Evolutionary conservation across 2,113 vertebrate species (phyloP), one percentile per base, ranked within the genome.

Genomic region (Aspidoscelis tigris): DNA sequence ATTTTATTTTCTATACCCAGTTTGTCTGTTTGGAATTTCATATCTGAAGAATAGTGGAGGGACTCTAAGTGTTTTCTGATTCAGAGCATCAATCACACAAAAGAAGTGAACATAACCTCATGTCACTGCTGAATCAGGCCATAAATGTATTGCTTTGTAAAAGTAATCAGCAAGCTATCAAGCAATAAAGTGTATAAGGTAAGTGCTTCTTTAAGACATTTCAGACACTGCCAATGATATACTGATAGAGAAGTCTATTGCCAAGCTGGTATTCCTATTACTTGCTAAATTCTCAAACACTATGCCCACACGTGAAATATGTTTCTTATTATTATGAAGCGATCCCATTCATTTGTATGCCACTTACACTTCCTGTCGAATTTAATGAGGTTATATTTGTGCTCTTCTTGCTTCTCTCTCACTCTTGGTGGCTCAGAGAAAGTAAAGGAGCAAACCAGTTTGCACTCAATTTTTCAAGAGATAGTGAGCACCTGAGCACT

Each of bases 131-230:
- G 93, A 95, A 96, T 96, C 94, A 93, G 95, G 89, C 93, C 95
- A 96, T 94, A 94, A 95, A 96, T 96, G 94, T 96, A 96, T 95
- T 93, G 94, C 94, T 95, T 95, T 96, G 94, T 95, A 94, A 95
- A 96, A 96, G 96, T 96, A 96, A 96, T 96, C 96, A 96, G 92
- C 94, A 94, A 95, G 94, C 94, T 95, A 96, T 96, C 96, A 95
- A 94, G 95, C 96, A 96, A 95, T 97, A 96, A 96, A 96, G 90
- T 90, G 91, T 91, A 95, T 91, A 93, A 93, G 95, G 84, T 95
- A 97, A 96, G 95, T 95, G 95, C 91, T 95, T 92, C 92, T 95
- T 83, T 92, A 89, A 96, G 94, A 92, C 92, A 94, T 92, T 70
- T 39, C 78, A 88, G 61, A 87, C 91, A 90, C 82, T 93, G 95